Conservation (phyloP, 2,888 invertebrate genomes). For the Agrotis clavis region DNA sequence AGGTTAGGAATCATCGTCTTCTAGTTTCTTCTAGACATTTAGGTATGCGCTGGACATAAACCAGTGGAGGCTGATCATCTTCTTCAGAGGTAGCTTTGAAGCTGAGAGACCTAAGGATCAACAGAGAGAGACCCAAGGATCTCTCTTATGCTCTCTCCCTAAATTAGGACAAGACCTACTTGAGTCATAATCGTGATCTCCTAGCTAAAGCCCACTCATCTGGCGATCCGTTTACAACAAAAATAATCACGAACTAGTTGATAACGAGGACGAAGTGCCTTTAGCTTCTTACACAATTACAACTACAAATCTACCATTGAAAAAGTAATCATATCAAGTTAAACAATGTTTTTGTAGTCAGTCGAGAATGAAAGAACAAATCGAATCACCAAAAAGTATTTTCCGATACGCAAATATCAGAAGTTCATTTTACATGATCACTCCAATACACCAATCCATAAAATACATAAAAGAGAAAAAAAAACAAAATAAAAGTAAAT, state of each 20-base stretch:
- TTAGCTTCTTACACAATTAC: not conserved
- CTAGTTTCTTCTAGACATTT: too few relatives aligned
- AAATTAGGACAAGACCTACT: too few relatives aligned
- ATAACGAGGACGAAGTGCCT: not conserved
- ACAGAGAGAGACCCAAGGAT: too few relatives aligned
- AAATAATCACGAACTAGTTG: not conserved
- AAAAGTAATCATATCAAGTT: not conserved
- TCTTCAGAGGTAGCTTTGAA: too few relatives aligned
- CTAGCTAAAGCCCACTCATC: too few relatives aligned
- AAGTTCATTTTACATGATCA: conserved; percentile 21
- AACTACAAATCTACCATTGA: not conserved
- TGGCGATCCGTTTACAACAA: not conserved
- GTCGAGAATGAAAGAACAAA: not conserved
- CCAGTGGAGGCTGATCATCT: too few relatives aligned
- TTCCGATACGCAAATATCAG: conserved; percentile 8
- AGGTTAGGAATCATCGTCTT: too few relatives aligned
- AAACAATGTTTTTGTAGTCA: not conserved
- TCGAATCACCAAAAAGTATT: not conserved
- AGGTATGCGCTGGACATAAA: too few relatives aligned
- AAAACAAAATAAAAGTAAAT: conserved; percentile 38
- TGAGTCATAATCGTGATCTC: too few relatives aligned
- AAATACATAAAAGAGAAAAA: conserved; percentile 16
- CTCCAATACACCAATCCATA: not conserved
- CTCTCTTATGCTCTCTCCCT: too few relatives aligned
- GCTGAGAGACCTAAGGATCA: too few relatives aligned